These are phyloP conservation scores for Cecidostiba fungosa DNA, from an alignment of 2,888 invertebrate genomes.

Conservation along the genomic window DNA sequence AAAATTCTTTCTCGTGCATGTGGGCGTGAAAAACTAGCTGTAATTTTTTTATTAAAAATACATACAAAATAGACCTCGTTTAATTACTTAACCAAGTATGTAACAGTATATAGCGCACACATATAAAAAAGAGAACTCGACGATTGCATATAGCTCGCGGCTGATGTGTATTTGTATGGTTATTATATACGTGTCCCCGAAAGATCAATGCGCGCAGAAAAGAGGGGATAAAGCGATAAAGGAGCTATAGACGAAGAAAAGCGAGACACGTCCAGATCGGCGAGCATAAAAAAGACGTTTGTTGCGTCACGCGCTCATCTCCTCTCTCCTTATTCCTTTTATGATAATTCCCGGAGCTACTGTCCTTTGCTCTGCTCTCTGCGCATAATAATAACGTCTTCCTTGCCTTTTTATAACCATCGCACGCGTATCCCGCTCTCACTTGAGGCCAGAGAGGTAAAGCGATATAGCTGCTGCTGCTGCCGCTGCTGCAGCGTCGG, in stretches of 20 bases:
- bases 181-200: background rate
- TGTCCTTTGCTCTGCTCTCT: background rate
- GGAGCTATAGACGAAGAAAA: background rate
- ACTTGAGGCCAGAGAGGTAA: background rate
- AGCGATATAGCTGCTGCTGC: background rate
- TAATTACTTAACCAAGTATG: too few relatives aligned
- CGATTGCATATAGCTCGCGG: too few relatives aligned
- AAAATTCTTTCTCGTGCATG: background rate
- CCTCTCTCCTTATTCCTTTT: background rate
- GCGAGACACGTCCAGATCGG: background rate
- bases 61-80: too few relatives aligned
- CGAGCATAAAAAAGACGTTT: background rate
- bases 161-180: too few relatives aligned
- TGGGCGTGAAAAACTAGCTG: too few relatives aligned
- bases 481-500: background rate
- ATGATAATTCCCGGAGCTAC: conserved; percentile 1
- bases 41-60: too few relatives aligned
- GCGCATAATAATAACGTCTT: conserved; percentile 3
- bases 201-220: background rate
- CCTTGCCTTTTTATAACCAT: background rate
- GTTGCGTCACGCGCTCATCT: background rate
- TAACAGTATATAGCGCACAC: too few relatives aligned
- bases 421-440: background rate
- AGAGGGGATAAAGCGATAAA: background rate
- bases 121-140: too few relatives aligned